Base-by-base conservation (phyloP, 37 sponge, comb jelly and placozoan species). In the Dysidea cf. avara region DNA sequence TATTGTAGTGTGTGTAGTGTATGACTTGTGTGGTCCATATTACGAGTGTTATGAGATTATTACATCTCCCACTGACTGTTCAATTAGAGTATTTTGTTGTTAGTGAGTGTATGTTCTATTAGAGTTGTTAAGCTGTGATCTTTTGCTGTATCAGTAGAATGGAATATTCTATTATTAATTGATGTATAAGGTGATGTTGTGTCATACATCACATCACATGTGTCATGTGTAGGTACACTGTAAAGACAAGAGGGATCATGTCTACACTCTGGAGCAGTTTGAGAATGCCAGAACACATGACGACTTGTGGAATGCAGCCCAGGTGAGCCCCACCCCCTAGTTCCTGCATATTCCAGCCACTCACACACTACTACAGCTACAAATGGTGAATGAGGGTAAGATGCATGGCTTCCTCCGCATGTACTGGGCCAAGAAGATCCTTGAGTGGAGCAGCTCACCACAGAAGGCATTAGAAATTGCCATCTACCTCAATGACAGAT, bases 351-450 rank as follows among this genome's bases (percentile, higher is more conserved):
- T 5, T 9, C 7, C 68, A 43, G 30, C 25, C 24, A n/a, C 58
- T 30, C n/a, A 54, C 36, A 18, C 3, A 34, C 53, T 3, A 36
- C 13, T 16, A 24, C 80, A 87, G 66, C 43, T 87, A 25, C 81
- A 87, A 54, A 66, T 87, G 77, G 80, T 72, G 14, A 28, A 26
- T 28, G 71, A 75, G 28, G 87, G 87, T 3, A 87, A 87, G 66
- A 87, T 87, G 87, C 87, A 87, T 63, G 87, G 87, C 32, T 87
- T 58, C 73, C 30, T 87, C 59, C 54, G 87, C 34, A 80, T 87
- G 87, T 87, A 87, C 57, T 87, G 87, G 87, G 87, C 81, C 21
- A 87, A 87, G 72, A 87, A 80, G 77, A 80, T 87, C 38, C 73
- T 87, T 11, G 87, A 87, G 73, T 87, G 87, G 87, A 63, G 77